A percentile compares a stretch with the other conserved stretches of the same genome.
Conservation (phyloP, 2,888 invertebrate species). For the Eubasilissa splendida region DNA sequence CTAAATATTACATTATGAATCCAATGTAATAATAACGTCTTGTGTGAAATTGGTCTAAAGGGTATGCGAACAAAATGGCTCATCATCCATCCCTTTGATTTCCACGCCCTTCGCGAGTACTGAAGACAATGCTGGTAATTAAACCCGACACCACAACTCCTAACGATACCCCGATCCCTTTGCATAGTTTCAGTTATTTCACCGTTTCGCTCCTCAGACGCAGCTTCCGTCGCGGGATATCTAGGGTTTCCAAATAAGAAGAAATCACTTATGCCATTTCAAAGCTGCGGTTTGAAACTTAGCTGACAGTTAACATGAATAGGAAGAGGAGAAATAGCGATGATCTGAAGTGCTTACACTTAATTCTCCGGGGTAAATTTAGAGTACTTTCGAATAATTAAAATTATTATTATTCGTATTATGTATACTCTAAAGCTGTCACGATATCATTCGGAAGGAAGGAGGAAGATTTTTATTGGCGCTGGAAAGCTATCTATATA, state of each 20-base stretch:
- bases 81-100: neutral
- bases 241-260: neutral
- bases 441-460: no score
- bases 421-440: no score
- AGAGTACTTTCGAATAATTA: no score
- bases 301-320: constrained; percentile 1
- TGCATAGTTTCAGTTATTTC: constrained; percentile 8
- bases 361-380: no score
- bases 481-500: no score
- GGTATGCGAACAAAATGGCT: neutral
- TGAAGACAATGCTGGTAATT: constrained; percentile 16
- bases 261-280: constrained; percentile 2
- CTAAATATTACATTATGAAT: no score
- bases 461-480: no score
- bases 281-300: constrained; percentile 12
- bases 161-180: constrained; percentile 10
- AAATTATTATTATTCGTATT: no score
- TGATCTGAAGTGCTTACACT: no score
- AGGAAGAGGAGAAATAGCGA: neutral
- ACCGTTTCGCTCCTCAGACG: neutral
- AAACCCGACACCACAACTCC: constrained; percentile 22
- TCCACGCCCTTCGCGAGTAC: neutral
- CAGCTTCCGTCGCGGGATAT: neutral
- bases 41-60: no score
- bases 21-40: no score